Conservation (phyloP, 1,140 invertebrate genomes). For the Arctopsyche grandis region DNA sequence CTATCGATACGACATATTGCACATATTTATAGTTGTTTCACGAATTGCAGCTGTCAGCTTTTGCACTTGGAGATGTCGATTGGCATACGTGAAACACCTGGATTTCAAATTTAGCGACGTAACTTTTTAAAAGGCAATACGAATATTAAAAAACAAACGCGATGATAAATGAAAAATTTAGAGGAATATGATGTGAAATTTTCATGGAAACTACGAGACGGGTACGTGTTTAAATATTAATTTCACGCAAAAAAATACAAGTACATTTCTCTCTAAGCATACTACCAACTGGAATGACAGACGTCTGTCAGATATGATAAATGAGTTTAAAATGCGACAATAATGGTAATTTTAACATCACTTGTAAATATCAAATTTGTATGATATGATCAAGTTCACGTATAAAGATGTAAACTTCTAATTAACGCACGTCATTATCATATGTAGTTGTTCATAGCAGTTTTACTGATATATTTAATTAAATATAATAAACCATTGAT, state of each 20-base stretch:
- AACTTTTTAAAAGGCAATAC: not conserved
- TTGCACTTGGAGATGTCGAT: conserved; percentile 17
- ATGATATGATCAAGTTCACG: not conserved
- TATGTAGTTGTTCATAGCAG: too few relatives aligned
- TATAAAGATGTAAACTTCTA: too few relatives aligned
- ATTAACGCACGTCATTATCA: too few relatives aligned
- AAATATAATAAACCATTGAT: too few relatives aligned
- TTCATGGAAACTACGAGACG: not conserved
- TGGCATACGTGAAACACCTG: conserved; percentile 33
- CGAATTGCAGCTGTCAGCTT: conserved; percentile 9
- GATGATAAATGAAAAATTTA: not conserved
- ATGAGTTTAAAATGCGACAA: conserved; percentile 46
- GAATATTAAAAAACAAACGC: not conserved
- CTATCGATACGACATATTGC: not conserved
- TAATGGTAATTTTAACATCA: not conserved
- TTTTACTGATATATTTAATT: too few relatives aligned
- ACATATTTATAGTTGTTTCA: not conserved
- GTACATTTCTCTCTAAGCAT: not conserved
- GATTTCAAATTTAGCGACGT: conserved; percentile 6
- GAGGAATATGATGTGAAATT: not conserved
- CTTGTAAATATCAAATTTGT: not conserved
- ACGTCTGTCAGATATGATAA: conserved; percentile 42
- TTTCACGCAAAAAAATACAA: not conserved
- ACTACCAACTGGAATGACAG: conserved; percentile 10
- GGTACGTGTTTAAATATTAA: not conserved